Conservation (phyloP, 1,140 invertebrate genomes). For the Rhynchophorus ferrugineus region DNA sequence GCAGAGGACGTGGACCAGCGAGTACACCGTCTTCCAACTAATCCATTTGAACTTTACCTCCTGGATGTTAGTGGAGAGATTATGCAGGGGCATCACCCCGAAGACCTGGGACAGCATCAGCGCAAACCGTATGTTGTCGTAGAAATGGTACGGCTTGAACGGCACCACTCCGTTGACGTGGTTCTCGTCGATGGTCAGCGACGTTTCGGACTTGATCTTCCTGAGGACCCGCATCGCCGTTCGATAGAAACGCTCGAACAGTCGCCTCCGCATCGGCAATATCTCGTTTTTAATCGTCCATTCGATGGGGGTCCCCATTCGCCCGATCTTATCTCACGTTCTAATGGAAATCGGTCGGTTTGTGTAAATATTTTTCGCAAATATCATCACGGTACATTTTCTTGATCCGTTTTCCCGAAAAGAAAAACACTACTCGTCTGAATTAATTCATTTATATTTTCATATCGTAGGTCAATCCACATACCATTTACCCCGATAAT, state of each 20-base stretch:
- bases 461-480: too few relatives aligned
- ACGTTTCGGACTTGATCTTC: slow-evolving; percentile 23
- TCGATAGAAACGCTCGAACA: background rate
- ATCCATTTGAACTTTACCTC: slow-evolving; percentile 27
- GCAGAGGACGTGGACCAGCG: slow-evolving; percentile 23
- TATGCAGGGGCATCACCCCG: slow-evolving; percentile 30
- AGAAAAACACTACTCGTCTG: too few relatives aligned
- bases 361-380: background rate
- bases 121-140: slow-evolving; percentile 26
- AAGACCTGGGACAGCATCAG: slow-evolving; percentile 29
- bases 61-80: slow-evolving; percentile 16
- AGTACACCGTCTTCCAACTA: slow-evolving; percentile 26
- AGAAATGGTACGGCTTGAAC: slow-evolving; percentile 16
- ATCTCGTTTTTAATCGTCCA: background rate
- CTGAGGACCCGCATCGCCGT: slow-evolving; percentile 17
- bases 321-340: slow-evolving; percentile 6
- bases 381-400: too few relatives aligned
- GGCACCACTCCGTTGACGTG: background rate
- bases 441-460: too few relatives aligned
- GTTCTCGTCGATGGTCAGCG: slow-evolving; percentile 22
- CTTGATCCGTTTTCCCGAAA: too few relatives aligned
- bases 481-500: too few relatives aligned
- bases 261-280: slow-evolving; percentile 1
- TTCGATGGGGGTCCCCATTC: background rate
- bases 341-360: background rate